Evolutionary conservation across 2,888 invertebrate species (phyloP).

Genomic region (Tolmerus cingulatus): DNA sequence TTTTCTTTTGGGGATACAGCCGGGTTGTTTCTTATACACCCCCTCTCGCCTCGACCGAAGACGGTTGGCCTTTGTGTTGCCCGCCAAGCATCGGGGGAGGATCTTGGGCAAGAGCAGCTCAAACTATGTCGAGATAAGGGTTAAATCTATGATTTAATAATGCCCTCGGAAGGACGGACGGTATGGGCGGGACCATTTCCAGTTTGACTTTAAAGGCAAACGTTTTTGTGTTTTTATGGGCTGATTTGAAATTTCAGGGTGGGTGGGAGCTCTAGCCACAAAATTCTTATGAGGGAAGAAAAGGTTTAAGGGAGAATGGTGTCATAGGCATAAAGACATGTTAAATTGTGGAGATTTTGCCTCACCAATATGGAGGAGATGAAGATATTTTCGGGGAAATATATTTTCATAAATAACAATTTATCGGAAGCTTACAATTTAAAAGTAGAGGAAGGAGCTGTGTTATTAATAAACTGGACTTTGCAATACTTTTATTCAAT

Average conservation of each 20-base stretch:
- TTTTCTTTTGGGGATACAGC: not conserved
- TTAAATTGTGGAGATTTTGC: not conserved
- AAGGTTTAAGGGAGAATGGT: not conserved
- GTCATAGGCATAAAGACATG: not conserved
- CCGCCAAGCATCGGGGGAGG: not conserved
- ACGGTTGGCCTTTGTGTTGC: not conserved
- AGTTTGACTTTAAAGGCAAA: not conserved
- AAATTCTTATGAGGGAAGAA: not conserved
- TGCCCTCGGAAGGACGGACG: not conserved
- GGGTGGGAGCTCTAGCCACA: not conserved
- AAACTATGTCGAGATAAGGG: constrained; percentile 17
- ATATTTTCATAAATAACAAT: not conserved
- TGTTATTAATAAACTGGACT: not conserved
- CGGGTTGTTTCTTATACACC: not conserved
- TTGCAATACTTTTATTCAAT: not conserved
- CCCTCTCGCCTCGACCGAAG: not conserved
- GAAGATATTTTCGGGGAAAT: not conserved
- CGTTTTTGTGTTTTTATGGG: not conserved
- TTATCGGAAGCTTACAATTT: not conserved
- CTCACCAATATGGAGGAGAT: not conserved
- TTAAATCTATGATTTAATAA: constrained; percentile 33
- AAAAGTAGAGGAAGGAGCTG: not conserved
- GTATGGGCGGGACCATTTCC: not conserved
- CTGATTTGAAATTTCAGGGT: not conserved
- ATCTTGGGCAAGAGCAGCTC: not conserved